phyloP scores from a whole-genome alignment of 2,797 vertebrate species.

The Amniataba percoides region DNA sequence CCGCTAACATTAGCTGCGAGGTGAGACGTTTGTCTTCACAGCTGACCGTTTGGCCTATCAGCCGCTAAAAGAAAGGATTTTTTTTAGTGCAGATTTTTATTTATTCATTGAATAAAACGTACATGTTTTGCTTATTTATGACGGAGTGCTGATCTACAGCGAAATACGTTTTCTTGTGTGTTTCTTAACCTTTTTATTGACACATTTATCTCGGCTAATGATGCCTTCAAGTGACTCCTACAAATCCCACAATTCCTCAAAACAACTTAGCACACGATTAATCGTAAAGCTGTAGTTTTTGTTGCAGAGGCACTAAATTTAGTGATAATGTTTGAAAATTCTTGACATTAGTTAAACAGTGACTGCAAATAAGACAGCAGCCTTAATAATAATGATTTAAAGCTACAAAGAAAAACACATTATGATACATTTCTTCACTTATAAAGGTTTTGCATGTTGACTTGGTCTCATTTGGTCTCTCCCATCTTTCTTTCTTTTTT shows the following conservation, averaged over 20 bases:
- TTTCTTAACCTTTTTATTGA: background rate
- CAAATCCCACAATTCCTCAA: background rate
- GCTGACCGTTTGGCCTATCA: slow-evolving; percentile 5
- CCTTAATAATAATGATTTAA: background rate
- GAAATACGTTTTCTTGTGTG: background rate
- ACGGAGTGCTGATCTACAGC: background rate
- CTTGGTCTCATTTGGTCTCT: too few relatives aligned
- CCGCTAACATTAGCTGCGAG: slow-evolving; percentile 8
- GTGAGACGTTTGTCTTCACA: slow-evolving; percentile 35
- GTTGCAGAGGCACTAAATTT: background rate
- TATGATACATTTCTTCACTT: background rate
- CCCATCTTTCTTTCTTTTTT: background rate
- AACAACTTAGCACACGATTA: too few relatives aligned
- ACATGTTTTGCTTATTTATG: background rate
- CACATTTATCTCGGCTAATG: slow-evolving; percentile 11
- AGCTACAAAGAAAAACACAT: background rate
- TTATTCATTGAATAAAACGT: background rate
- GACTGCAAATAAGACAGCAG: background rate
- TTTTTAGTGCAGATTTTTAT: too few relatives aligned
- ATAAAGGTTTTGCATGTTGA: background rate
- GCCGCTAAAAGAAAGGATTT: background rate
- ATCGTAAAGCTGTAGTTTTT: background rate
- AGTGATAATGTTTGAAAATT: background rate
- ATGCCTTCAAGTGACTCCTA: slow-evolving; percentile 30
- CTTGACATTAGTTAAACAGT: background rate